Evolutionary conservation across 2,888 invertebrate genomes (phyloP), one percentile per base, ranked within the genome.

Genomic region (Agrochola litura): DNA sequence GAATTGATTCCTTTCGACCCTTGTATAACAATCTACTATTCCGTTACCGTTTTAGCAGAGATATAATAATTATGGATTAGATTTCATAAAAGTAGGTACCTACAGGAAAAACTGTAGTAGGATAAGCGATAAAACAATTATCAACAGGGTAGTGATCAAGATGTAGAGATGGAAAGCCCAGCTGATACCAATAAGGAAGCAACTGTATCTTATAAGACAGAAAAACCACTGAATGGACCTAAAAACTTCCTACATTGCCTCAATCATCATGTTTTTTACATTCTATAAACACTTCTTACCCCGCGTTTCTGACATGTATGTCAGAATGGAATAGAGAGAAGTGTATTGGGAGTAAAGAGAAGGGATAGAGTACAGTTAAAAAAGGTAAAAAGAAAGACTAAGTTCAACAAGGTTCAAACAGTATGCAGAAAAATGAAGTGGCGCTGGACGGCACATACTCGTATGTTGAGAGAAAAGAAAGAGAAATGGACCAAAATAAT

Each of bases 141-240:
- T 14, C 14, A n/a, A 64, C 10, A 70, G 10, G 64, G 64, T 64
- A 70, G 30, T 64, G 22, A 37, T 46, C 63, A 41, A 69, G 22
- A 70, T 63, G 46, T 63, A 37, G 4, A 46, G 10, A 63, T 46
- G 16, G 9, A 30, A 63, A 63, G 64, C 46, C 70, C 64, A 64
- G 30, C 30, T 63, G 37, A 63, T 22, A 22, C 63, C n/a, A 22
- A 37, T 12, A 37, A 63, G 37, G 63, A 63, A 63, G 22, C 22
- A 63, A 41, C 12, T 63, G 8, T 63, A n/a, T 63, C 61, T 61
- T 19, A n/a, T 63, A 63, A 37, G 22, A 37, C 12, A 63, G 12
- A 30, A 9, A 9, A 19, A 37, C 6, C 12, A 63, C 37, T 37
- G 9, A 6, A 37, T 22, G 37, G 6, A 19, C 10, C 12, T 6